Evolutionary conservation across 2,797 vertebrate species (phyloP).

Genomic region (Propithecus deckenii): DNA sequence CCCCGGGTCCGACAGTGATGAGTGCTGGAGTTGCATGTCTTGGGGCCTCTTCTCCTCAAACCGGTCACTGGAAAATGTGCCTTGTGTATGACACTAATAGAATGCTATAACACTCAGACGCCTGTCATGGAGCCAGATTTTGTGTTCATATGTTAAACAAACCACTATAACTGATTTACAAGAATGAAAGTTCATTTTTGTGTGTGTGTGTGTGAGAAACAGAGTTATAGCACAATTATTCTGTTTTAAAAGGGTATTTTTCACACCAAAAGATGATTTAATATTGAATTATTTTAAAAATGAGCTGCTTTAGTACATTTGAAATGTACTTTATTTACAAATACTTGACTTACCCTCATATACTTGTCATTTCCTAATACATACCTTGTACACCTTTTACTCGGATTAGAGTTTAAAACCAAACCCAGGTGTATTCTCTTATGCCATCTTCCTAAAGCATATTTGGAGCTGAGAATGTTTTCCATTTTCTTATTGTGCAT

Average conservation of each 20-base stretch:
- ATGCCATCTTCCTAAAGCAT: neutral
- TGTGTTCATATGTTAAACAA: neutral
- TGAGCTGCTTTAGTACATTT: neutral
- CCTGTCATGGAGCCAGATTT: neutral
- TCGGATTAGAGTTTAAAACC: neutral
- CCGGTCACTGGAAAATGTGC: neutral
- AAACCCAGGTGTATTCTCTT: neutral
- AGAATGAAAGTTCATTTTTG: neutral
- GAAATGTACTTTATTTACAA: neutral
- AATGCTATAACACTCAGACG: neutral
- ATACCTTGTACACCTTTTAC: neutral
- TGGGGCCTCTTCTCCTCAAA: neutral
- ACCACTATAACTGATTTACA: neutral
- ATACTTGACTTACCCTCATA: neutral
- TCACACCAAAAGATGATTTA: neutral
- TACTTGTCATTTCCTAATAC: neutral
- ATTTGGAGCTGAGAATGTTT: neutral
- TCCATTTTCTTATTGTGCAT: neutral
- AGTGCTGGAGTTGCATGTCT: rapidly evolving
- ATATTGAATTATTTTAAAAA: neutral
- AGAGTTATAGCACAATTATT: neutral
- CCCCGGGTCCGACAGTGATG: rapidly evolving
- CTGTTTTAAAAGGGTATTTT: neutral
- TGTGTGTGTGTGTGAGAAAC: neutral
- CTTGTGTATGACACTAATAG: rapidly evolving